Base-by-base conservation (phyloP, 1,140 invertebrate genomes). In the Ptiloglossa arizonensis region DNA sequence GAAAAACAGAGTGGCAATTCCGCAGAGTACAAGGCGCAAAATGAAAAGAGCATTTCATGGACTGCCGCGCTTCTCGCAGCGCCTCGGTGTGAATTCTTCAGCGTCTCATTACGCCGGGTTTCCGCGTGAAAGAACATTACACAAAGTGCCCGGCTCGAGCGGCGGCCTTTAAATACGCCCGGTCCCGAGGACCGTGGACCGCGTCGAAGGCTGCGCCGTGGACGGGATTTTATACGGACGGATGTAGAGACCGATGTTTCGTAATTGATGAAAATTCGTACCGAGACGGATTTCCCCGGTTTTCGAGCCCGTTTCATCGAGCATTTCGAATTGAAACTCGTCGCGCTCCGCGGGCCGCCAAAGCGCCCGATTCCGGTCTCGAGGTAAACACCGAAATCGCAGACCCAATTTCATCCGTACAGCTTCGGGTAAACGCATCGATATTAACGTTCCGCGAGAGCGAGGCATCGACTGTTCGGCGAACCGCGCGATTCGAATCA, bases 11-110 rank as follows among this genome's bases (percentile, higher is more conserved):
- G 85, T 83, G 76, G 79, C 83, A 82, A 82, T 82, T 77, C 67
- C 81, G 48, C 38, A 77, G 75, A 78, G 81, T 86, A 86, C 84
- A 69, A 82, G 78, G 64, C 74, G 79, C 81, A 79, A 87, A 87
- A 83, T 87, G 81, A 87, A 87, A 86, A 87, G 81, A 62, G 80
- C 69, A 81, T 77, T 77, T 81, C 81, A 81, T 70, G 66, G 66
- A 71, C 32, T 41, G 67, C 57, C 64, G 76, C 77, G 83, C 82
- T 81, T 86, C 88, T 83, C 76, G 80, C 79, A 79, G 68, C 69
- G 78, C 63, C 84, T 87, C 78, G 82, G 87, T 85, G 81, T 71
- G 80, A 86, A 87, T 87, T 88, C 84, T 84, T 86, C 82, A 82
- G 80, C 79, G 81, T 85, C 83, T 88, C 83, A 87, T 89, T 89